Evolutionary conservation across 1,140 invertebrate species (phyloP).

Genomic region (Saxidomus purpurata): DNA sequence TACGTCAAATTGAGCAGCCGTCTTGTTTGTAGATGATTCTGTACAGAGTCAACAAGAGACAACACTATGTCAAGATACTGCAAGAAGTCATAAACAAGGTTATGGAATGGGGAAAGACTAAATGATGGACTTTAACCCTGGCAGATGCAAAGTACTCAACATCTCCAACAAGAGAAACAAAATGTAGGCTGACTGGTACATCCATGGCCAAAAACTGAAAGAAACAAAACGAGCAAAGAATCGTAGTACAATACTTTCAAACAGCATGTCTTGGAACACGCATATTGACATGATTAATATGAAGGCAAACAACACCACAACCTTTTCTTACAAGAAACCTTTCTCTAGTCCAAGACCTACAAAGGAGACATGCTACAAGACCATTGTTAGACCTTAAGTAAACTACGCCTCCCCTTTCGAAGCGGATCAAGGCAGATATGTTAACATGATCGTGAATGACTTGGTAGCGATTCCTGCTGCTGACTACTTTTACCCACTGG

Average conservation of each 20-base stretch:
- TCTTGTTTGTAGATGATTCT: constrained; percentile 38
- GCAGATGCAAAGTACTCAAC: constrained; percentile 35
- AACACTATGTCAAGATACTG: neutral
- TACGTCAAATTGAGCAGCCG: neutral
- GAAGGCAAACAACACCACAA: too few relatives aligned
- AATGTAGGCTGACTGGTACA: neutral
- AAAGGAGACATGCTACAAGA: neutral
- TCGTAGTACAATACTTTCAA: neutral
- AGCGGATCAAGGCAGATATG: neutral
- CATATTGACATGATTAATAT: neutral
- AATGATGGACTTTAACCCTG: constrained; percentile 41
- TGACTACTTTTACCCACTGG: too few relatives aligned
- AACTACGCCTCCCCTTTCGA: neutral
- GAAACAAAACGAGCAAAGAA: neutral
- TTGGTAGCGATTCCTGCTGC: too few relatives aligned
- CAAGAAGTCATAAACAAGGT: neutral
- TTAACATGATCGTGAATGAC: too few relatives aligned
- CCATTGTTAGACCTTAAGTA: neutral
- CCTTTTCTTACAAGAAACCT: neutral
- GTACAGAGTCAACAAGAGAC: neutral
- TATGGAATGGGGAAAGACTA: constrained; percentile 20
- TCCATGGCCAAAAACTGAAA: neutral
- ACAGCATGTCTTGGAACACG: neutral
- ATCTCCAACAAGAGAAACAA: constrained; percentile 45
- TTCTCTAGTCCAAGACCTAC: neutral